Base-by-base conservation (phyloP, 2,797 vertebrate species). In the Sphaeramia orbicularis region DNA sequence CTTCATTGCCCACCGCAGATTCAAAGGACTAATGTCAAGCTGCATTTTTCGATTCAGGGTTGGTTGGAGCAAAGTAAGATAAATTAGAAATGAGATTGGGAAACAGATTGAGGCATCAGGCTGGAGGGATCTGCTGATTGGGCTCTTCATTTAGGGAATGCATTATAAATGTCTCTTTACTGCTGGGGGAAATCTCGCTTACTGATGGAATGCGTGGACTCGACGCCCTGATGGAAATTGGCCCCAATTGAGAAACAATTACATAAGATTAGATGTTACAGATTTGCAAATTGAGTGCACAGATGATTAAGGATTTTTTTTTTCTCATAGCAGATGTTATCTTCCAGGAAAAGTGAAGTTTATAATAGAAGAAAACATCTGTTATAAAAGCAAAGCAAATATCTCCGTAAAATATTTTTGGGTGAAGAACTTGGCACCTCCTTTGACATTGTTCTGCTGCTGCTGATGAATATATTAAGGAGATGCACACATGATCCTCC, bases 61-160 rank as follows among this genome's bases (percentile, higher is more conserved):
- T 79, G 71, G 75, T 84, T 70, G 74, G 51, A 71, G 70, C 41
- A 72, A 56, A 78, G 74, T 37, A 44, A 80, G 71, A 88, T 86
- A 65, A 86, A 91, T 80, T 80, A 87, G 57, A 81, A 86, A 81
- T 78, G 70, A 86, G 86, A 82, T 70, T 66, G 65, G 57, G 71
- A 78, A 75, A 58, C 48, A 63, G 75, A 87, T 70, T 72, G 81
- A 83, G 64, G 78, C 65, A 77, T 87, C 78, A 41, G 75, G 44
- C 74, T 61, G 56, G 64, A 37, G 71, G 68, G 66, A 83, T 68
- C 61, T 74, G 61, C 80, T 76, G 78, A 85, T 81, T 83, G 73
- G 55, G 38, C 48, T 81, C 70, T 80, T 85, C 63, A 67, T 80
- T 82, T 71, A 18, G 61, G 56, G 55, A 74, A 85, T 81, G 71